These are phyloP conservation scores for Ginglymostoma cirratum DNA, from an alignment of 2,113 vertebrate genomes.

Conservation along the genomic window DNA sequence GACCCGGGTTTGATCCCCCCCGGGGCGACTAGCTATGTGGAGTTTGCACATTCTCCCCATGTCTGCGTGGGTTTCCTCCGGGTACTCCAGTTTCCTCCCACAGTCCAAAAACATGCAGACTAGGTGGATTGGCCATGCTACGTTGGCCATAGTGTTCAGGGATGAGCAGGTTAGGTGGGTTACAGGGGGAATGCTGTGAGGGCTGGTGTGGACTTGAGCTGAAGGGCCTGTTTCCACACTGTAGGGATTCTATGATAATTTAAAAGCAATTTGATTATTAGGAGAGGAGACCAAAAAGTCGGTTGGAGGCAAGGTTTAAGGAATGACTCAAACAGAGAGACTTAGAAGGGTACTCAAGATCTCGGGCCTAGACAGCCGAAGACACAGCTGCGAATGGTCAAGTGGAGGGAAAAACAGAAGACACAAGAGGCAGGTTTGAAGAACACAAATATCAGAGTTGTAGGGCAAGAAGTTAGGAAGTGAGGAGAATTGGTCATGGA, in stretches of 20 bases:
- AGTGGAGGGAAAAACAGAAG: neutral
- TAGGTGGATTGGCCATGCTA: no score
- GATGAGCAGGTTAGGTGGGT: no score
- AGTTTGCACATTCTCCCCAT: no score
- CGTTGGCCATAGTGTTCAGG: no score
- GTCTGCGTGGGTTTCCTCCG: no score
- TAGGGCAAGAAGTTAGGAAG: neutral
- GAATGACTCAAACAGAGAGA: neutral
- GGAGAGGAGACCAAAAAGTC: neutral
- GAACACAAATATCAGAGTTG: neutral
- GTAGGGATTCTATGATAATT: neutral
- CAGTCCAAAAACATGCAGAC: no score
- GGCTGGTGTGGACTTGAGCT: no score
- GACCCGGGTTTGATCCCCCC: no score
- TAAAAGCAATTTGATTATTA: neutral
- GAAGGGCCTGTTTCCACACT: no score
- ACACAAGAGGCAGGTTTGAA: neutral
- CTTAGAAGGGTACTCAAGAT: neutral
- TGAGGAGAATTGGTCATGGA: neutral
- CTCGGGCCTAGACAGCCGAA: neutral
- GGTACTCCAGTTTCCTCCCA: no score
- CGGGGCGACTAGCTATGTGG: no score
- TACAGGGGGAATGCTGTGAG: no score
- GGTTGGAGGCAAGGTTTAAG: neutral
- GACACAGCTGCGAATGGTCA: neutral